Conservation (phyloP, 2,888 invertebrate species). For the Eristalis arbustorum region DNA sequence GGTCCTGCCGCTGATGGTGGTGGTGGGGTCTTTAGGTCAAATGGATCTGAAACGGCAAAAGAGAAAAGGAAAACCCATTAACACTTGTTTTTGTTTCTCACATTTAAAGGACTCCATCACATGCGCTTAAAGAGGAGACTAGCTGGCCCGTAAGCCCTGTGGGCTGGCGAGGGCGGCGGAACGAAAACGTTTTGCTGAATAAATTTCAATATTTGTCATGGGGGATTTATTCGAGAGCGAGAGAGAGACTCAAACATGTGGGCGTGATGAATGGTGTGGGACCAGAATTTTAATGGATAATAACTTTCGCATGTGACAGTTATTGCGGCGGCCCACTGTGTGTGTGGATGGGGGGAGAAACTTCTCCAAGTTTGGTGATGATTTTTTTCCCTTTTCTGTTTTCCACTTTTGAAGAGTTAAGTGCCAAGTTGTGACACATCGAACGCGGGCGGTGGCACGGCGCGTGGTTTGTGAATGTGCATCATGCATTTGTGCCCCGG, state of each 20-base stretch:
- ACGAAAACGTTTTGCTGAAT: constrained; percentile 5
- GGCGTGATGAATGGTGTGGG: constrained; percentile 4
- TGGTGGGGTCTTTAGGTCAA: constrained; percentile 13
- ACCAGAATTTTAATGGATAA: constrained; percentile 38
- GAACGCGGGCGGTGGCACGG: background rate
- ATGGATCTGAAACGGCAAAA: constrained; percentile 37
- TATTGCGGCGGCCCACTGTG: constrained; percentile 13
- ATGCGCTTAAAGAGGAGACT: background rate
- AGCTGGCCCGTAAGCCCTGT: no score
- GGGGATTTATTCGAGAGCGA: constrained; percentile 21
- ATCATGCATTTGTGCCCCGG: background rate
- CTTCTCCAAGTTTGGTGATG: background rate
- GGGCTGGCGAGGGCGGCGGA: background rate
- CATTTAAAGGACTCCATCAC: background rate
- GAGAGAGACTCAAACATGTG: constrained; percentile 6
- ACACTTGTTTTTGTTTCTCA: constrained; percentile 17
- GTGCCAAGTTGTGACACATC: background rate
- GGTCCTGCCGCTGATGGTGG: background rate
- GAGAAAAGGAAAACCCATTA: constrained; percentile 18
- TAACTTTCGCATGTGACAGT: constrained; percentile 47
- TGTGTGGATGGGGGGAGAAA: background rate
- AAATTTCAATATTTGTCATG: constrained; percentile 35
- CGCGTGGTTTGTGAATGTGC: background rate
- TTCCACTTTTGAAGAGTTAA: background rate
- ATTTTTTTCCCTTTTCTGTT: background rate